Percentiles rank a stretch among this genome's conserved stretches.
These are phyloP conservation scores for Battus philenor DNA, from an alignment of 1,140 invertebrate species.

Conservation along the genomic window DNA sequence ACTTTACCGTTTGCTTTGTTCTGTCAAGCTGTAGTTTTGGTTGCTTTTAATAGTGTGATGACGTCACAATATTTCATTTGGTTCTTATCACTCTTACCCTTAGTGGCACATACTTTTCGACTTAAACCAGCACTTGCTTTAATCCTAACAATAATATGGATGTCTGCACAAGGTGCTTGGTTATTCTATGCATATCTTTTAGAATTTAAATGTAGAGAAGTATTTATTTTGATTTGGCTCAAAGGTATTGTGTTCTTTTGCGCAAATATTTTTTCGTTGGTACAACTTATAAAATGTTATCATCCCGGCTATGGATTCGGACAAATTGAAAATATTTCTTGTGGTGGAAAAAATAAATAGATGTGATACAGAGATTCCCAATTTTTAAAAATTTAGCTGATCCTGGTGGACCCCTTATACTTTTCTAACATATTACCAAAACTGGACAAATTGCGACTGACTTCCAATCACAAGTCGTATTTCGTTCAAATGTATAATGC, in stretches of 20 bases:
- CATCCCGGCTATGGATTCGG: constrained; percentile 46
- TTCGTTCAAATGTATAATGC: too few relatives aligned
- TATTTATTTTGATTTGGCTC: constrained; percentile 88
- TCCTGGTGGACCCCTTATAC: too few relatives aligned
- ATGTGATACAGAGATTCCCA: too few relatives aligned
- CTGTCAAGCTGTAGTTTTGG: constrained; percentile 90
- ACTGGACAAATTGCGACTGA: too few relatives aligned
- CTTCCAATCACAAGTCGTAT: too few relatives aligned
- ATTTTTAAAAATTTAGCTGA: too few relatives aligned
- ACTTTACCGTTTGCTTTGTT: constrained; percentile 92
- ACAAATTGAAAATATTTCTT: constrained; percentile 11
- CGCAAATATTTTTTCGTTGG: constrained; percentile 85
- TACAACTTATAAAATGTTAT: constrained; percentile 80
- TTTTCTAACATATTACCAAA: too few relatives aligned
- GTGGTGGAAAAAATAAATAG: constrained; percentile 20
- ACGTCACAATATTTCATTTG: constrained; percentile 99
- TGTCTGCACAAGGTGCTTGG: constrained; percentile 89
- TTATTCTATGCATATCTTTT: constrained; percentile 92
- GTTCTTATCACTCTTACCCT: constrained; percentile 92
- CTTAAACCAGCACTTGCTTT: constrained; percentile 71
- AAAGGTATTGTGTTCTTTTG: constrained; percentile 86
- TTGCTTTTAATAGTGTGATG: constrained; percentile 96
- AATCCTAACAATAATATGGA: constrained; percentile 81
- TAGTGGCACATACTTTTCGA: constrained; percentile 82
- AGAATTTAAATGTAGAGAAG: constrained; percentile 91